Evolutionary conservation across 1,140 invertebrate genomes (phyloP), one percentile per base, ranked within the genome.

Genomic region (Pemphigus obesinymphae): DNA sequence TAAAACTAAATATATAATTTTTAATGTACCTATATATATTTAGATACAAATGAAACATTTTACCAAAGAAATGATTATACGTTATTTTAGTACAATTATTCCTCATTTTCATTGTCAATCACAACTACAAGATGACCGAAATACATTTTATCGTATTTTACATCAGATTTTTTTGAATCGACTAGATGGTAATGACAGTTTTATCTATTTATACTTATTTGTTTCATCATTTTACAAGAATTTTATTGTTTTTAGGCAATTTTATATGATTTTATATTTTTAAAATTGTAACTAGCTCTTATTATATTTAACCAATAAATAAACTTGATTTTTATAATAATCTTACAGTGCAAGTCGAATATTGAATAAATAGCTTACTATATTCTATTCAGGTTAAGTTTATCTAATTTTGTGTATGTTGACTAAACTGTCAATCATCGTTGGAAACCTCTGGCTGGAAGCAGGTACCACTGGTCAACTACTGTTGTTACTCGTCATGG

Each of bases 61-160:
- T 6, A 43, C 66, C 20, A 58, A 83, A 20, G 58, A 66, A 37
- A 63, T 82, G 50, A 31, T 70, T 40, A 23, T 72, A 34, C 53
- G 82, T 72, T 82, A 78, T 43, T 83, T 82, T 37, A 75, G 72
- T 76, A 50, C 48, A 37, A 80, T 83, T 10, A 82, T 82, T 31
- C 53, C 82, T 40, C 75, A 83, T 82, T 84, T 84, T 34, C 55
- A 82, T 61, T 84, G 83, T 58, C 83, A 84, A 58, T 82, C 83
- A 50, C 83, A 84, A 48, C 40, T 80, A 26, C 82, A 83, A 63
- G n/a, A 82, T 45, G 83, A 84, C 40, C 40, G 83, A 82, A 53
- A 75, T 40, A 73, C 63, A 29, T 84, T 81, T 58, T 84, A 83
- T 68, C 40, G 66, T 43, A 83, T 84, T 34, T 75, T 84, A 61